phyloP scores from a whole-genome alignment of 1,140 invertebrate genomes.

The Choristoneura fumiferana region DNA sequence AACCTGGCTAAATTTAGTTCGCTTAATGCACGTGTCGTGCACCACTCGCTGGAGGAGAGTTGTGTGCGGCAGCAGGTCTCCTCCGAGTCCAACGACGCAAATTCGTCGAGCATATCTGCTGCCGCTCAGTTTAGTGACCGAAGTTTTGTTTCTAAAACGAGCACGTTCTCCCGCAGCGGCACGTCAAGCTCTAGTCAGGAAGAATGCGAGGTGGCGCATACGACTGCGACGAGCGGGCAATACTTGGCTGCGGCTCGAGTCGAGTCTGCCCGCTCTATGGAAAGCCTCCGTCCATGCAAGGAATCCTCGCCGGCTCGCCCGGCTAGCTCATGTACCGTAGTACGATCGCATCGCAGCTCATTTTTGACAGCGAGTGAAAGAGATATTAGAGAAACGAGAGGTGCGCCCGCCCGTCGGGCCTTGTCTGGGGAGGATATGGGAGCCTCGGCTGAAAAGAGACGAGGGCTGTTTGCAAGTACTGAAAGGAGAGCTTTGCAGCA shows the following conservation, averaged over 20 bases:
- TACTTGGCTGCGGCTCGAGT: constrained; percentile 80
- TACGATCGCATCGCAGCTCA: constrained; percentile 70
- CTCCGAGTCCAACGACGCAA: constrained; percentile 66
- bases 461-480: constrained; percentile 83
- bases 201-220: constrained; percentile 80
- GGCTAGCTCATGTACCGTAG: constrained; percentile 70
- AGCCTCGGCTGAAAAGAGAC: constrained; percentile 80
- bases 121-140: constrained; percentile 72
- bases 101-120: constrained; percentile 62
- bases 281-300: constrained; percentile 81
- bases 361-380: constrained; percentile 82
- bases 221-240: constrained; percentile 74
- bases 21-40: constrained; percentile 60
- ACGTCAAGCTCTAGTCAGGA: constrained; percentile 85
- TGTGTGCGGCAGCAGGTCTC: constrained; percentile 53
- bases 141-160: constrained; percentile 78
- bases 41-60: constrained; percentile 60
- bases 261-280: constrained; percentile 84
- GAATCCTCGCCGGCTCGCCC: constrained; percentile 68
- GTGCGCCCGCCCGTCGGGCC: constrained; percentile 79
- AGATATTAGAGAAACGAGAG: constrained; percentile 81
- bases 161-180: constrained; percentile 81
- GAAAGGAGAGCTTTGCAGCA: constrained; percentile 82
- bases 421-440: constrained; percentile 80
- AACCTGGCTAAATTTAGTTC: constrained; percentile 65